Base-by-base conservation (phyloP, 2,797 vertebrate genomes). In the Pelochelys cantorii region DNA sequence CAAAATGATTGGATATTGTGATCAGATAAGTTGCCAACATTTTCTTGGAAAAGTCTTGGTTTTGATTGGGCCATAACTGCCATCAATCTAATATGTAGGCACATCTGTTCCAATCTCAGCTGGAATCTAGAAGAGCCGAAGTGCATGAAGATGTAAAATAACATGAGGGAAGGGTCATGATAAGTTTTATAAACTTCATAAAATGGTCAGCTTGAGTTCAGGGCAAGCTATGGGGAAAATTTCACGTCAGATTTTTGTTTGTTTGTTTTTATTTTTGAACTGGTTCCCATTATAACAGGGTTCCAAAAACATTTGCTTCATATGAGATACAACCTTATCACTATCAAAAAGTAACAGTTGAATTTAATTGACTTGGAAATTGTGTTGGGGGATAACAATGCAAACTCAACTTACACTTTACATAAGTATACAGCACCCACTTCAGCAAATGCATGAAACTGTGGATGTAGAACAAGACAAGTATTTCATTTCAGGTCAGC, bases 1-100 rank as follows among this genome's bases (percentile, higher is more conserved):
- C 23, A 0, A 0, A 52, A 81, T 7, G 3, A 48, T 71, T 27
- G 20, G 4, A 7, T 8, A 11, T 2, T 29, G 25, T 12, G 25
- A 53, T 7, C 57, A 68, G 57, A 0, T 2, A 29, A 59, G 65
- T 31, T 37, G 25, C 37, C 89, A 54, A 20, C 31, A 53, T 37
- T 17, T 5, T 83, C 31, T 59, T 86, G 80, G 29, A 3, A 53
- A 34, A 55, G 68, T 42, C 54, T 71, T 34, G 13, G 12, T n/a
- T 83, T 62, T 10, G 59, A 37, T 1, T 68, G 71, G n/a, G 14
- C 74, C 23, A 86, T 52, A 79, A 48, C 8, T 59, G 55, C 77
- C 10, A 14, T 22, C 48, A 89, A 78, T 5, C 0, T 0, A 68
- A 34, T 68, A 11, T 55, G 29, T 52, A 29, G 42, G 34, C 54